Evolutionary conservation across 2,797 vertebrate species (phyloP), one percentile per base, ranked within the genome.

Genomic region (Melopsittacus undulatus): DNA sequence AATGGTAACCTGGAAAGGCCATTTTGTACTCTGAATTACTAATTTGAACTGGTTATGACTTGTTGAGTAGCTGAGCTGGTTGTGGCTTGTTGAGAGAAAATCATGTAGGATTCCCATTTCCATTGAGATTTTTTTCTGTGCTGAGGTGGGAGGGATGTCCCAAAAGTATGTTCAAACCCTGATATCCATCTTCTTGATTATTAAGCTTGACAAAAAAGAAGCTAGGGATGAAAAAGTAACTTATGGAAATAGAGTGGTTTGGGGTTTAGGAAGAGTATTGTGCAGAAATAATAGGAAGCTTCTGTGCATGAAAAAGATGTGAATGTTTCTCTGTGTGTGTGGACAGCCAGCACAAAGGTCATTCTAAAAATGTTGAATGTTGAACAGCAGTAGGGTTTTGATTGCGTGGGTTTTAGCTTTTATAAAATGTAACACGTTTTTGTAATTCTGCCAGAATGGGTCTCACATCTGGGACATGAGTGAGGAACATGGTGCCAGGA

Each of bases 291-390:
- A 8, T 0, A 0, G 27, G 46, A 78, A 81, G 7, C 2, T 51
- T 64, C 40, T 56, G 12, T 42, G 8, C n/a, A 48, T 45, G 8
- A 75, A 63, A 67, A 45, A 30, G 1, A 27, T 5, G 2, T 16
- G 10, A 75, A 66, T 2, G 2, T 34, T 83, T 75, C n/a, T 1
- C 0, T 1, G 0, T 36, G 2, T 15, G 3, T 13, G 5, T 40
- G 10, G 69, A 15, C 24, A 89, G 23, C 19, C 27, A 45, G 18
- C 51, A 84, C 6, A 34, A 76, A 90, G 15, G 13, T 66, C 4
- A n/a, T 68, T 72, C 66, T 52, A 40, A 51, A 89, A 80, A 21
- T 19, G 6, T 22, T 27, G 36, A 11, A 3, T 4, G 1, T 20
- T 68, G 30, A 85, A n/a, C 18, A 52, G 19, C 1, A 6, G 11